Percentiles rank a stretch among this genome's conserved stretches.
Evolutionary conservation across 2,888 invertebrate genomes (phyloP).

Genomic region (Dryadula phaetusa): DNA sequence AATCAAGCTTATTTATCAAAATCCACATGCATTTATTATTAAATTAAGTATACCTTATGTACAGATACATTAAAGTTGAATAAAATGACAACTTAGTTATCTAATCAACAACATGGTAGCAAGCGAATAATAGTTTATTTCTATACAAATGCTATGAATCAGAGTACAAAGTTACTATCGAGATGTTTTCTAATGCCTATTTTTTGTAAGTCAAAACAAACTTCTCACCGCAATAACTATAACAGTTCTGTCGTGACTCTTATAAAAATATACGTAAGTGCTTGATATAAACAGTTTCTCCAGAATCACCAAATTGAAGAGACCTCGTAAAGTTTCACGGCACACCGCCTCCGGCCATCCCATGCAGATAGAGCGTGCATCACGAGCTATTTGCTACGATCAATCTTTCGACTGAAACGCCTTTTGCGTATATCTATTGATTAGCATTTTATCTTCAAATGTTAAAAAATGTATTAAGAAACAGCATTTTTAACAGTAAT

Average conservation of each 20-base stretch:
- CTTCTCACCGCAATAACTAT: background rate
- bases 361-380: constrained; percentile 55
- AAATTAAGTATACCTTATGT: too few species aligned
- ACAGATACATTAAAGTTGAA: too few species aligned
- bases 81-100: too few species aligned
- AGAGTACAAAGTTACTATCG: too few species aligned
- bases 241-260: background rate
- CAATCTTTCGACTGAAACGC: constrained; percentile 57
- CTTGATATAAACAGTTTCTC: constrained; percentile 32
- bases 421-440: constrained; percentile 61
- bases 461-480: too few species aligned
- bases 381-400: constrained; percentile 73
- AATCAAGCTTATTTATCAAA: too few species aligned
- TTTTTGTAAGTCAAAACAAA: background rate
- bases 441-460: background rate
- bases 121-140: too few species aligned
- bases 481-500: too few species aligned
- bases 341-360: constrained; percentile 59
- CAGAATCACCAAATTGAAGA: constrained; percentile 36
- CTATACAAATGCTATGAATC: background rate
- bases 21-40: too few species aligned
- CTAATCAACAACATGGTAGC: too few species aligned
- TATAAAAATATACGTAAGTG: background rate
- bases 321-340: constrained; percentile 67
- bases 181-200: too few species aligned